Conservation (phyloP, 2,797 vertebrate genomes). For the Corythornis leucogaster region DNA sequence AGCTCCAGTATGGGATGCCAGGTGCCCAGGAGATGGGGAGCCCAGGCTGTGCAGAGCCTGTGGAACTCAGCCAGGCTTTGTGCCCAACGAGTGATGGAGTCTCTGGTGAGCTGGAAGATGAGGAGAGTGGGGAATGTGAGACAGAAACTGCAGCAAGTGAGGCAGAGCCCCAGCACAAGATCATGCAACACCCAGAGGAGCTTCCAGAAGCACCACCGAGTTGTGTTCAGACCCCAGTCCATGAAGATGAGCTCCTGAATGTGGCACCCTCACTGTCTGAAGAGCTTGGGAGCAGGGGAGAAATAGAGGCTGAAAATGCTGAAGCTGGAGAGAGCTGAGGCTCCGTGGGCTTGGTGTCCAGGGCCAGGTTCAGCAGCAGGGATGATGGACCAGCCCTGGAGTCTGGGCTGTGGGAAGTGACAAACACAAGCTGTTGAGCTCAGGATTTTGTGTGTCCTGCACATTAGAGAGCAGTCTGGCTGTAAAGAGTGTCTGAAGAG, state of each 20-base stretch:
- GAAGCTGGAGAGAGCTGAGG: background rate
- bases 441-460: background rate
- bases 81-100: accelerated
- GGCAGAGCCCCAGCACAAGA: background rate
- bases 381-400: background rate
- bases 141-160: background rate
- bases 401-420: background rate
- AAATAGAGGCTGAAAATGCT: background rate
- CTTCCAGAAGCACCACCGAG: background rate
- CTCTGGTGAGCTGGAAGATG: background rate
- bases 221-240: background rate
- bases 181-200: accelerated
- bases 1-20: accelerated
- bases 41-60: accelerated
- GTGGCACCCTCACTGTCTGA: accelerated
- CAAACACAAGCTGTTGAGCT: background rate
- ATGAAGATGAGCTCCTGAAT: background rate
- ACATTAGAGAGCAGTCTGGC: background rate
- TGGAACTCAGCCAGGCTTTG: accelerated
- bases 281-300: background rate
- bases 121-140: background rate
- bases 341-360: no score
- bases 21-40: background rate
- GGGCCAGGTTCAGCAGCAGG: background rate
- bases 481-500: background rate